Evolutionary conservation across 2,797 vertebrate genomes (phyloP).

Genomic region (Chaunax sp.): DNA sequence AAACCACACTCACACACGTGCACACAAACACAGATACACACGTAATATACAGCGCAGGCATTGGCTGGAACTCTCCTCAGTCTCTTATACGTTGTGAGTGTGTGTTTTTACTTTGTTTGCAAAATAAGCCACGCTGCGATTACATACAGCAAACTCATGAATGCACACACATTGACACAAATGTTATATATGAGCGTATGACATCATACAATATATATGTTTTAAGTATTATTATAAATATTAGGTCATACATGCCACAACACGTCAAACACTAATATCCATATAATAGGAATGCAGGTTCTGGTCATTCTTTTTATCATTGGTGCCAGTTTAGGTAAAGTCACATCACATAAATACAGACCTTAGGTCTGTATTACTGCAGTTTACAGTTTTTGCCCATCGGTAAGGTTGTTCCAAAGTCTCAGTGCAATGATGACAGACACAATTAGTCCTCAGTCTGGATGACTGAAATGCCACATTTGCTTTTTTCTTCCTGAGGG

Average conservation of each 20-base stretch:
- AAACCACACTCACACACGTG: conserved; percentile 15
- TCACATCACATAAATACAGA: not conserved
- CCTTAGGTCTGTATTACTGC: not conserved
- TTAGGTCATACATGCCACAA: not conserved
- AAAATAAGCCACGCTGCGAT: conserved; percentile 5
- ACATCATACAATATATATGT: not conserved
- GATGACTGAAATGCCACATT: too few relatives aligned
- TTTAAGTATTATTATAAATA: too few relatives aligned
- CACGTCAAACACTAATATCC: not conserved
- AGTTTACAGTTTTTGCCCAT: not conserved
- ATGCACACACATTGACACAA: not conserved
- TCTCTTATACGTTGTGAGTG: conserved; percentile 39
- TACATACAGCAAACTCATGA: conserved; percentile 16
- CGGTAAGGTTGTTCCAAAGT: too few relatives aligned
- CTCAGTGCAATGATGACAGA: too few relatives aligned
- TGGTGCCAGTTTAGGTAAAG: not conserved
- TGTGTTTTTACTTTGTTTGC: conserved; percentile 36
- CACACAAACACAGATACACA: conserved; percentile 9
- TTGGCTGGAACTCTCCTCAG: conserved; percentile 6
- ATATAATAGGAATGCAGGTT: not conserved
- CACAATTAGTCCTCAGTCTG: too few relatives aligned
- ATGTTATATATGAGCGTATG: too few relatives aligned
- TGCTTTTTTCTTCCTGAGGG: too few relatives aligned
- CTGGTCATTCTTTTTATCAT: not conserved
- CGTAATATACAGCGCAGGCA: conserved; percentile 11